These are phyloP conservation scores for Turritopsis rubra DNA, from an alignment of 30 jellyfish, hydroid and myxozoan species.

Conservation along the genomic window DNA sequence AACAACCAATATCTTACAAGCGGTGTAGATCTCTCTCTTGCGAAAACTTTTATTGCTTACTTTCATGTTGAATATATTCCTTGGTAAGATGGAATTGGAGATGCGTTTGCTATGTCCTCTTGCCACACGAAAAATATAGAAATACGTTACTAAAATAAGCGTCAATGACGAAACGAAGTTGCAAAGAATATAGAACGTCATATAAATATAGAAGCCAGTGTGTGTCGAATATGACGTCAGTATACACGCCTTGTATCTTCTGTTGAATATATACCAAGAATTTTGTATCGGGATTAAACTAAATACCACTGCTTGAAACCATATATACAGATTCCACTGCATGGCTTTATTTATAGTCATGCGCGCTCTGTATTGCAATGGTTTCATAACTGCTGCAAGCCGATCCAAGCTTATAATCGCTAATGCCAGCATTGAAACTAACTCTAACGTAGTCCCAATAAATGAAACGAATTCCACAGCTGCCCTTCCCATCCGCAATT, in stretches of 20 bases:
- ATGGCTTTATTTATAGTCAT: conserved; percentile 63
- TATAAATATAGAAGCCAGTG: conserved; percentile 34
- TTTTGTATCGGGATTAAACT: conserved; percentile 44
- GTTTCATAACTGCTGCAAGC: conserved; percentile 83
- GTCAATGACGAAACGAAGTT: conserved; percentile 51
- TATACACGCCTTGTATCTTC: conserved; percentile 51
- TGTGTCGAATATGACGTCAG: conserved; percentile 34
- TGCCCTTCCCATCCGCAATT: conserved; percentile 36
- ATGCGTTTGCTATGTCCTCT: conserved; percentile 72
- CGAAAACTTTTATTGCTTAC: conserved; percentile 57
- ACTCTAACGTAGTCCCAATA: conserved; percentile 55
- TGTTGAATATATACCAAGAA: conserved; percentile 51
- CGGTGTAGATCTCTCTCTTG: conserved; percentile 75
- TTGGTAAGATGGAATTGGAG: conserved; percentile 53
- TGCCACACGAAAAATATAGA: conserved; percentile 70
- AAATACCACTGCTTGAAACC: conserved; percentile 63
- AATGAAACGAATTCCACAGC: conserved; percentile 40
- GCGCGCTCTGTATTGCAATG: conserved; percentile 63
- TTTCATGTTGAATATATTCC: conserved; percentile 18
- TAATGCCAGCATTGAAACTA: conserved; percentile 66
- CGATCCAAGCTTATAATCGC: conserved; percentile 76
- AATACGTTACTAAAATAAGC: conserved; percentile 59
- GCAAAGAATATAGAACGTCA: conserved; percentile 30
- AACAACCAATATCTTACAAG: conserved; percentile 59
- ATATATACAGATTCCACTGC: conserved; percentile 40